Base-by-base conservation (phyloP, 2,113 vertebrate genomes). In the Cephalopterus ornatus region DNA sequence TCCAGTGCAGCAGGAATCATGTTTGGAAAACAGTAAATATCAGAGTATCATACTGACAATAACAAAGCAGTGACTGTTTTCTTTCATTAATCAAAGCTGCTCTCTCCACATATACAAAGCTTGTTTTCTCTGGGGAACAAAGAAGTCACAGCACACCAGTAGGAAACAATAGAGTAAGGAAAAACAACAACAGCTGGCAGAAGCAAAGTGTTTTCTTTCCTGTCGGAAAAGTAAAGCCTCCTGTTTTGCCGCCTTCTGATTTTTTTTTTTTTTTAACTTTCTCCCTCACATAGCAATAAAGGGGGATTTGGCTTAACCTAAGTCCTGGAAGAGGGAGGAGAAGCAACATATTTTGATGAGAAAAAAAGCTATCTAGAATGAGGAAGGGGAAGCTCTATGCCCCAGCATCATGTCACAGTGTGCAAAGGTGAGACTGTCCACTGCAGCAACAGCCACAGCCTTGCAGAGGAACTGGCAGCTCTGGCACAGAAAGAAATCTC, bases 121-220 rank as follows among this genome's bases (percentile, higher is more conserved):
- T 65, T 93, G 85, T 95, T 96, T 96, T 96, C 93, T 94, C 92
- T 56, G 49, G 49, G 87, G 87, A 95, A 97, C 83, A 91, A 94
- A 95, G 71, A 49, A 88, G 27, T 67, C 88, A 71, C 44, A 81
- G 91, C 32, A 79, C 70, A 74, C 72, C 30, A 74, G 33, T 41
- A 95, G 70, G 83, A 97, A 96, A 96, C 94, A 97, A 95, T 27
- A 88, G 82, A 83, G 39, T 83, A 93, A 84, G 66, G 93, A 81
- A 96, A 93, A 96, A 96, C 79, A 97, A 95, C 89, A 96, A 92
- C 95, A 96, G 92, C 88, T 92, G 93, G 93, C 86, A 93, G 56
- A 86, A 88, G 83, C 90, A 61, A 94, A 96, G 70, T 77, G 89
- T 94, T 96, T 94, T 94, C 85, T 96, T 97, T 96, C 95, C 95